A percentile compares a stretch with the other conserved stretches of the same genome.
phyloP scores from a whole-genome alignment of 2,797 vertebrate species.

The Leptodactylus fallax region DNA sequence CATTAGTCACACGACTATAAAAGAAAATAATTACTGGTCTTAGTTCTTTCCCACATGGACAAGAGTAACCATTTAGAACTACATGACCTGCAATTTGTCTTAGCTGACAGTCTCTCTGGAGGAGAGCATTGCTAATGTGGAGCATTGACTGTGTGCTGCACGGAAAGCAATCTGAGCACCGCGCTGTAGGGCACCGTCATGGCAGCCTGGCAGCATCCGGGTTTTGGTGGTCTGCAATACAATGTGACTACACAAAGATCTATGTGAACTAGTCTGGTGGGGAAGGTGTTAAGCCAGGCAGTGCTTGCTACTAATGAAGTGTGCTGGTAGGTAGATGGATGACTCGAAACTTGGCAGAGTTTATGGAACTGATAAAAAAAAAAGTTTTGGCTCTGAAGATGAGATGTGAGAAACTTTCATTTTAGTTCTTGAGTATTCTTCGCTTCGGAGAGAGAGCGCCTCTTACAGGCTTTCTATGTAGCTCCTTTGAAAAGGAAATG shows the following conservation, averaged over 20 bases:
- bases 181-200: neutral
- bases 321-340: slow-evolving; percentile 20
- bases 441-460: neutral
- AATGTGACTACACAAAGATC: neutral
- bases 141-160: slow-evolving; percentile 25
- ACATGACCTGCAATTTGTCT: slow-evolving; percentile 61
- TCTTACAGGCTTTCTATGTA: neutral
- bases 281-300: slow-evolving; percentile 1
- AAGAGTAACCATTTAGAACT: slow-evolving; percentile 61
- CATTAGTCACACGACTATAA: slow-evolving; percentile 55
- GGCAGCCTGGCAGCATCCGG: neutral
- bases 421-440: neutral
- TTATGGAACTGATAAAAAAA: neutral
- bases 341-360: slow-evolving; percentile 19
- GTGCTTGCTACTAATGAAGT: slow-evolving; percentile 26
- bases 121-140: slow-evolving; percentile 58
- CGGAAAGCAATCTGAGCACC: neutral
- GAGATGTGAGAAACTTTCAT: neutral
- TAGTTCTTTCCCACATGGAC: slow-evolving; percentile 55
- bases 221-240: neutral
- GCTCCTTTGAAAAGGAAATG: too few species aligned
- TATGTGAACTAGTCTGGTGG: neutral
- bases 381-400: neutral
- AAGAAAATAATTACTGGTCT: slow-evolving; percentile 62
- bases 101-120: slow-evolving; percentile 57